Conservation (phyloP, 2,113 vertebrate species). For the Xenopus laevis region DNA sequence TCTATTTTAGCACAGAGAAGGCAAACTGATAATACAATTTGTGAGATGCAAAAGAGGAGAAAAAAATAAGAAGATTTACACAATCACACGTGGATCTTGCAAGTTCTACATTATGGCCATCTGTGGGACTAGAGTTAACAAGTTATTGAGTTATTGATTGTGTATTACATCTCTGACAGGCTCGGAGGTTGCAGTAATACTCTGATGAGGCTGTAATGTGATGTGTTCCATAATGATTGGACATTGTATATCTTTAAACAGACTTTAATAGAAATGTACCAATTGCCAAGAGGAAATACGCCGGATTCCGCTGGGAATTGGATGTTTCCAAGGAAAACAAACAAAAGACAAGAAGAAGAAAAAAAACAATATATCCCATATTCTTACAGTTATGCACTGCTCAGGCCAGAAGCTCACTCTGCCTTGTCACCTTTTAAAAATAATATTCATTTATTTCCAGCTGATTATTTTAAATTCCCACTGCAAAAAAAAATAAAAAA, state of each 20-base stretch:
- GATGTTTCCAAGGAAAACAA: neutral
- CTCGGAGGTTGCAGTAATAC: slow-evolving; percentile 32
- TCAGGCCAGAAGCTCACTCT: no score
- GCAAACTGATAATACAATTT: neutral
- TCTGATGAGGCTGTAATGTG: slow-evolving; percentile 43
- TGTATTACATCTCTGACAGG: slow-evolving; percentile 45
- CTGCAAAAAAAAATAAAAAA: neutral
- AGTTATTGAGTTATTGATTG: slow-evolving; percentile 46
- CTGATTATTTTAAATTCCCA: neutral
- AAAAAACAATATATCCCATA: no score
- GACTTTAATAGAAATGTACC: slow-evolving; percentile 26
- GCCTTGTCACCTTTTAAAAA: no score
- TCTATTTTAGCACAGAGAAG: no score
- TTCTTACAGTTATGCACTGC: no score
- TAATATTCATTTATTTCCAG: neutral
- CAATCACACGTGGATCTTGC: neutral
- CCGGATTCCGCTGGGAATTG: slow-evolving; percentile 2
- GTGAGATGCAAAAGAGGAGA: slow-evolving; percentile 16
- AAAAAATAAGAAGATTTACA: neutral
- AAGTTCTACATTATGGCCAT: slow-evolving; percentile 32
- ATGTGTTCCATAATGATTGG: slow-evolving; percentile 44
- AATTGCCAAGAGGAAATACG: slow-evolving; percentile 27
- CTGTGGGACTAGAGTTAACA: slow-evolving; percentile 37
- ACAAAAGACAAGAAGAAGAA: no score
- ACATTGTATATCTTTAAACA: slow-evolving; percentile 44